Evolutionary conservation across 53 echinoderm and acorn worm genomes (phyloP).

Genomic region (Arbacia lixula): DNA sequence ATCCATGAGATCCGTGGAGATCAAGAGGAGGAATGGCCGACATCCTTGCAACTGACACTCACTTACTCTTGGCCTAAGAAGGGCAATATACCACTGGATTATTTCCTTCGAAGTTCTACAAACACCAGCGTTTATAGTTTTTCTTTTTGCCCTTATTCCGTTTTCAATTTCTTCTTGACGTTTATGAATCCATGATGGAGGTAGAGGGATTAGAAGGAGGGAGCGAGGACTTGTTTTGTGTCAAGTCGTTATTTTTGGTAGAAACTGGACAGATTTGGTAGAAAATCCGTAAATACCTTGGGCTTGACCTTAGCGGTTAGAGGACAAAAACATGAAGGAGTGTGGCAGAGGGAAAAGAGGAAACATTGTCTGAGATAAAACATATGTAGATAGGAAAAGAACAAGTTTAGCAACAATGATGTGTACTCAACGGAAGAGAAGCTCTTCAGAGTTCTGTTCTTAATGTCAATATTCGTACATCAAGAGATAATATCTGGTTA

Average conservation of each 20-base stretch:
- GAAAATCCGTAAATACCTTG: conserved; percentile 29
- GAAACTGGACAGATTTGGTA: conserved; percentile 44
- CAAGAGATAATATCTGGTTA: too few relatives aligned
- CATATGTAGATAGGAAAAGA: too few relatives aligned
- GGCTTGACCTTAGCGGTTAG: conserved; percentile 32
- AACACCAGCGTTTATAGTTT: background rate
- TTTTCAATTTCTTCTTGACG: background rate
- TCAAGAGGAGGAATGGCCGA: conserved; percentile 37
- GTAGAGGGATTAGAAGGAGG: background rate
- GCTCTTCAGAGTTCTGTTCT: too few relatives aligned
- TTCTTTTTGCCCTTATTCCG: background rate
- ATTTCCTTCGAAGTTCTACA: conserved; percentile 23
- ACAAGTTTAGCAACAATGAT: too few relatives aligned
- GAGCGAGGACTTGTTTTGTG: conserved; percentile 26
- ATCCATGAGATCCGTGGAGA: conserved; percentile 33
- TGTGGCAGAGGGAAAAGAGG: too few relatives aligned
- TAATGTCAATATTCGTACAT: too few relatives aligned
- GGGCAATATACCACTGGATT: conserved; percentile 14
- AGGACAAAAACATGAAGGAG: too few relatives aligned
- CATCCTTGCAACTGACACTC: conserved; percentile 26
- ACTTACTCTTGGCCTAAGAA: conserved; percentile 1
- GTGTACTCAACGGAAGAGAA: too few relatives aligned
- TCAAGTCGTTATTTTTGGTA: conserved; percentile 19
- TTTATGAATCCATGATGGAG: background rate
- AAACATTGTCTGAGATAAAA: too few relatives aligned